Evolutionary conservation across 2,797 vertebrate species (phyloP).

Genomic region (Steatocranus sp.): DNA sequence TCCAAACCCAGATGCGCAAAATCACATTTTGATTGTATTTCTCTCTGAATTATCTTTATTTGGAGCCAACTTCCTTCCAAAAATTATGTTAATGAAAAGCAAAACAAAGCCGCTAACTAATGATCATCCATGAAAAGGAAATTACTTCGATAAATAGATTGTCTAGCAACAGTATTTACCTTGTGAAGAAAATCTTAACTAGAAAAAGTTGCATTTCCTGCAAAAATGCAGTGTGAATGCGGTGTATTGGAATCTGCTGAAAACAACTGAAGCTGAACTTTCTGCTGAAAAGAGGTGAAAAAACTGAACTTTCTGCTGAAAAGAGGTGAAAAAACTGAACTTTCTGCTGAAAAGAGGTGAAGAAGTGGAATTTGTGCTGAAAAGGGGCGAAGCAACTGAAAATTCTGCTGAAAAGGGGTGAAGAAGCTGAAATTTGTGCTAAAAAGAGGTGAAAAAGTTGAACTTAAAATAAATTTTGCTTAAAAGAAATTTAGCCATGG

Average conservation of each 20-base stretch:
- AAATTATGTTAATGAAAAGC: constrained; percentile 20
- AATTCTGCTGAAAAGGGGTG: too few relatives aligned
- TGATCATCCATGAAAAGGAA: constrained; percentile 1
- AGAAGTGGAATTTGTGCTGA: not conserved
- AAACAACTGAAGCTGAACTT: not conserved
- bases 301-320: not conserved
- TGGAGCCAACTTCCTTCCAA: not conserved
- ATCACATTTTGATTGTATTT: not conserved
- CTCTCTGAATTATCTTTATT: not conserved
- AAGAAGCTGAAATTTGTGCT: not conserved
- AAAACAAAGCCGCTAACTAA: constrained; percentile 32
- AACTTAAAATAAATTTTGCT: accelerated
- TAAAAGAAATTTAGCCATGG: not conserved
- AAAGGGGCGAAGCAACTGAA: not conserved
- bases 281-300: not conserved
- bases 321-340: not conserved
- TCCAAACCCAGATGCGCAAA: not conserved
- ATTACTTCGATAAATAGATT: constrained; percentile 21
- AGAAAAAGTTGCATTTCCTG: not conserved
- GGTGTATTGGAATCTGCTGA: accelerated
- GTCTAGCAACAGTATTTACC: constrained; percentile 59
- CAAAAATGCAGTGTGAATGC: not conserved
- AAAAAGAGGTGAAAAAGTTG: not conserved
- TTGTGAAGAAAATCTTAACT: constrained; percentile 43
- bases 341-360: not conserved